phyloP scores from a whole-genome alignment of 2,113 vertebrate species.

The Cheilinus undulatus region DNA sequence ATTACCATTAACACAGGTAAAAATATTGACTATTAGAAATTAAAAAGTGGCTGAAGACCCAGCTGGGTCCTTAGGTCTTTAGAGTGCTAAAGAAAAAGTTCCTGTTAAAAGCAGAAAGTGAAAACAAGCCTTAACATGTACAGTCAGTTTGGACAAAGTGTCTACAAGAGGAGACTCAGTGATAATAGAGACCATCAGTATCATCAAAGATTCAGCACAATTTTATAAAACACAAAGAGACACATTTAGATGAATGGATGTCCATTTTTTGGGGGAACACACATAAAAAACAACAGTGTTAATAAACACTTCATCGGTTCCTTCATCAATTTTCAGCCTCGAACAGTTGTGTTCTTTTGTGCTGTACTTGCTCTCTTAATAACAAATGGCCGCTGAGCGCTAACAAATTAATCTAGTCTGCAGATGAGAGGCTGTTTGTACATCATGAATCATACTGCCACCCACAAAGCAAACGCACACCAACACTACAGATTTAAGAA shows the following conservation, averaged over 20 bases:
- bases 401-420: slow-evolving; percentile 60
- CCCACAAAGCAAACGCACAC: slow-evolving; percentile 49
- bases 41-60: too few species aligned
- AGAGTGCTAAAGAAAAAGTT: too few species aligned
- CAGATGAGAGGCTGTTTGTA: slow-evolving; percentile 52
- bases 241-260: slow-evolving; percentile 31
- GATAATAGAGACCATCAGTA: slow-evolving; percentile 14
- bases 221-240: slow-evolving; percentile 1
- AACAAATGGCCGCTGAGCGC: slow-evolving; percentile 51
- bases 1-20: too few species aligned
- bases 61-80: too few species aligned
- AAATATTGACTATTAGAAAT: too few species aligned
- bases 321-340: slow-evolving; percentile 41
- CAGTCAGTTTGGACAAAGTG: not conserved
- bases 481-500: slow-evolving; percentile 26
- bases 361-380: slow-evolving; percentile 21
- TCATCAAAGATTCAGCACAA: not conserved
- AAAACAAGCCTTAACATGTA: too few species aligned
- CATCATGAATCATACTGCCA: slow-evolving; percentile 63
- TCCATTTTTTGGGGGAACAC: slow-evolving; percentile 6
- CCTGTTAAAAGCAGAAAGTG: too few species aligned
- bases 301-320: slow-evolving; percentile 61
- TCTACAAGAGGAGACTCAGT: not conserved
- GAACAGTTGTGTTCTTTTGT: slow-evolving; percentile 35
- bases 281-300: slow-evolving; percentile 29